Conservation (phyloP, 2,797 vertebrate genomes). For the Parauchenoglanis punctatus region DNA sequence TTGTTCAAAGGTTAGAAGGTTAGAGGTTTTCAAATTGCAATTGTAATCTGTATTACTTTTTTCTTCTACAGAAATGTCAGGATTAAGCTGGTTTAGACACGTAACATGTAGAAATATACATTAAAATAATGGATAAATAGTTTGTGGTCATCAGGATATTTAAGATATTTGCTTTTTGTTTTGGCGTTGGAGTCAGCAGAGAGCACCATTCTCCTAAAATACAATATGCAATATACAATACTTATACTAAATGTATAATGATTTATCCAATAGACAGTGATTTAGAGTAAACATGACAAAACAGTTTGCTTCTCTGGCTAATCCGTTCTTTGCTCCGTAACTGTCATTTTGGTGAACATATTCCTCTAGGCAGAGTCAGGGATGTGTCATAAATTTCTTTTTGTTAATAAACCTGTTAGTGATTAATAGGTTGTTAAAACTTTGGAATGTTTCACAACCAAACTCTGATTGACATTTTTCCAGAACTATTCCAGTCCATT, state of each 20-base stretch:
- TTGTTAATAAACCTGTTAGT: neutral
- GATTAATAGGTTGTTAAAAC: neutral
- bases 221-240: neutral
- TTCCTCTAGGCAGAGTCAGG: neutral
- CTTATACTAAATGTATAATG: neutral
- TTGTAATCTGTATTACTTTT: neutral
- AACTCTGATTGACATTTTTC: neutral
- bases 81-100: no score
- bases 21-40: neutral
- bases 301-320: neutral
- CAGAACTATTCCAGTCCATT: neutral
- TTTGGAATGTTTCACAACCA: neutral
- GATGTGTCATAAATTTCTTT: neutral
- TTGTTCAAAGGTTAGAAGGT: neutral
- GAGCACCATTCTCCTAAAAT: no score
- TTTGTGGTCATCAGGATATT: no score
- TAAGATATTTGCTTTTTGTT: no score
- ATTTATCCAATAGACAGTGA: neutral
- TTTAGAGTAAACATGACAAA: neutral
- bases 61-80: neutral
- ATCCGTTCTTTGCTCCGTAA: neutral
- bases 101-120: no score
- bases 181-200: no score
- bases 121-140: no score
- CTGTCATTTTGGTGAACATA: neutral